Evolutionary conservation across 2,888 invertebrate genomes (phyloP), one percentile per base, ranked within the genome.

Genomic region (Caenorhabditis sp.): DNA sequence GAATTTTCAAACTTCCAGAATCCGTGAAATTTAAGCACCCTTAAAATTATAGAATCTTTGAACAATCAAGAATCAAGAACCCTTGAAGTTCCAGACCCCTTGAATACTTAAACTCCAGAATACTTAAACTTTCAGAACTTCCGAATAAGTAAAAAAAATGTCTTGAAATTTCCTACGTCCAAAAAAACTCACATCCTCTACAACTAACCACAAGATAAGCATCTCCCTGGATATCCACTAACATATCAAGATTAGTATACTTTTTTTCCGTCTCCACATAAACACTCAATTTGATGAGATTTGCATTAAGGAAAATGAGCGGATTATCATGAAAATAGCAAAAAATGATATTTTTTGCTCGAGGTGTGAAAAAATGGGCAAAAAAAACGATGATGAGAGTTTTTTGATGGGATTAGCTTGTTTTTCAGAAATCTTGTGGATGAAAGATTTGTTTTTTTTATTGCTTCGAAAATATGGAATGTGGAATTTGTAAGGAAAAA

Each of bases 261-360:
- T n/a, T n/a, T n/a, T n/a, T n/a, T n/a, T n/a, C n/a, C n/a, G n/a
- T n/a, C 44, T 44, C 16, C 2, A 14, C 44, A 44, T 44, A n/a
- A n/a, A 44, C 44, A 47, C n/a, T 47, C 10, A 19, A 19, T 4
- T 47, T 47, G n/a, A 47, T 47, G 5, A 47, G n/a, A 10, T 19
- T 19, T 19, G n/a, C 12, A 14, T 16, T n/a, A n/a, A 44, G 6
- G 47, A 47, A 19, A 47, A 47, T 47, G n/a, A 47, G 47, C 8
- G 19, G 47, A 47, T 47, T 47, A 47, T 47, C 19, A 56, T 56
- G n/a, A 16, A 56, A 56, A 56, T 56, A 56, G 56, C 10, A 10
- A 5, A 56, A 56, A 31, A 28, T 28, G 19, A 4, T 3, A 28
- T n/a, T n/a, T n/a, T n/a, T n/a, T n/a, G n/a, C n/a, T n/a, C n/a